Conservation (phyloP, 2,797 vertebrate species). For the Gambelia wislizenii region DNA sequence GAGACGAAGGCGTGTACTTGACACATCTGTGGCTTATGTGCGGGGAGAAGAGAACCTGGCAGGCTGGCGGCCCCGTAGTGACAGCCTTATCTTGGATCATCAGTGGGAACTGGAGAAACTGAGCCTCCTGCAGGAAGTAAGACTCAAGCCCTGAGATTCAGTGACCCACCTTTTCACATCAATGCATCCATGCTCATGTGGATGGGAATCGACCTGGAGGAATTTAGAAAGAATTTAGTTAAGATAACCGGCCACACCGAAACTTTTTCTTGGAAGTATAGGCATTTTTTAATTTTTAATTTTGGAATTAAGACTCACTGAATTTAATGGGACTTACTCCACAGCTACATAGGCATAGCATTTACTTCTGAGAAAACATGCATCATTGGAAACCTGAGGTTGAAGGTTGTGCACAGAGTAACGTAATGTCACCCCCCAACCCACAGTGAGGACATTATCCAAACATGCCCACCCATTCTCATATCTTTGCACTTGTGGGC, state of each 20-base stretch:
- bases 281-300: too few species aligned
- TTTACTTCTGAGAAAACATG: background rate
- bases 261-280: background rate
- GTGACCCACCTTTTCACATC: accelerated
- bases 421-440: background rate
- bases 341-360: background rate
- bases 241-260: too few species aligned
- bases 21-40: conserved; percentile 97
- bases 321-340: background rate
- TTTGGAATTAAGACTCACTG: background rate
- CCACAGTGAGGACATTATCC: background rate
- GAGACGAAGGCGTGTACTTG: conserved; percentile 93
- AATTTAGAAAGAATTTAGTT: background rate
- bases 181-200: background rate
- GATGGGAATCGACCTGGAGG: background rate
- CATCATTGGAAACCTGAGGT: background rate
- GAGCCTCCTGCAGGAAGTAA: conserved; percentile 95
- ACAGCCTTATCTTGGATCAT: conserved; percentile 98
- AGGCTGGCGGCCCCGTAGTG: conserved; percentile 96
- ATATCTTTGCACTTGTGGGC: background rate
- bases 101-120: conserved; percentile 99
- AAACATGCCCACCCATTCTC: background rate
- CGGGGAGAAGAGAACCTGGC: conserved; percentile 97
- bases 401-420: background rate
- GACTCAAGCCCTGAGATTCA: conserved; percentile 27